These are phyloP conservation scores for Micronycteris hirsuta DNA, from an alignment of 2,113 vertebrate genomes.

Conservation along the genomic window DNA sequence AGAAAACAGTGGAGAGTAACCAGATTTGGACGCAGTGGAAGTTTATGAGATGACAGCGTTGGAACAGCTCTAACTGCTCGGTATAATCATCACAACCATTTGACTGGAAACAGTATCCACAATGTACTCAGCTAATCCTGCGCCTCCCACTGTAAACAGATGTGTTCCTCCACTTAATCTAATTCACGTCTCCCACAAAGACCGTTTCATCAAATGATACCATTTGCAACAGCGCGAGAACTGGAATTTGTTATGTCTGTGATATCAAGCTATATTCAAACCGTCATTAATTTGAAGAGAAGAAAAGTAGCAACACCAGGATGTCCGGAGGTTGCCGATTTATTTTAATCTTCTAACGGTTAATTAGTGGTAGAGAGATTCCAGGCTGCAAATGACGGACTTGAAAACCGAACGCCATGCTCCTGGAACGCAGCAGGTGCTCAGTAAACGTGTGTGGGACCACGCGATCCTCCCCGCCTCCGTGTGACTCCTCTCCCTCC, in stretches of 20 bases:
- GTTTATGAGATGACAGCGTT: background rate
- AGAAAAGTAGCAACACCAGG: background rate
- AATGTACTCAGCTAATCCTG: constrained; percentile 1
- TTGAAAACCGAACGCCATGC: background rate
- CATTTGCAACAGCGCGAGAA: background rate
- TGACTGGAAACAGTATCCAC: background rate
- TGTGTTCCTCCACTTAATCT: background rate
- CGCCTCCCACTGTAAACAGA: background rate
- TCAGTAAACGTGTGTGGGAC: background rate
- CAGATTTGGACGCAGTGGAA: background rate
- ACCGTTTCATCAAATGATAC: background rate
- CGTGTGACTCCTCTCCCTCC: background rate
- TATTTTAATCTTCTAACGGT: constrained; percentile 16
- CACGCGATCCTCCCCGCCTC: background rate
- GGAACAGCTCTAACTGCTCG: background rate
- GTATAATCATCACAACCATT: background rate
- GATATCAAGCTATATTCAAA: background rate
- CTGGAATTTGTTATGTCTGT: background rate
- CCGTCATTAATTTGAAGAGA: constrained; percentile 3
- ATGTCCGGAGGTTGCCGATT: background rate
- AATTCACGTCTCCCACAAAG: background rate
- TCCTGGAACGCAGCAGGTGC: background rate
- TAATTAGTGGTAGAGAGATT: background rate
- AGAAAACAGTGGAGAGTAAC: background rate
- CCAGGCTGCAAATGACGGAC: background rate